Base-by-base conservation (phyloP, 2,888 invertebrate species). In the Crepidodera aurea region DNA sequence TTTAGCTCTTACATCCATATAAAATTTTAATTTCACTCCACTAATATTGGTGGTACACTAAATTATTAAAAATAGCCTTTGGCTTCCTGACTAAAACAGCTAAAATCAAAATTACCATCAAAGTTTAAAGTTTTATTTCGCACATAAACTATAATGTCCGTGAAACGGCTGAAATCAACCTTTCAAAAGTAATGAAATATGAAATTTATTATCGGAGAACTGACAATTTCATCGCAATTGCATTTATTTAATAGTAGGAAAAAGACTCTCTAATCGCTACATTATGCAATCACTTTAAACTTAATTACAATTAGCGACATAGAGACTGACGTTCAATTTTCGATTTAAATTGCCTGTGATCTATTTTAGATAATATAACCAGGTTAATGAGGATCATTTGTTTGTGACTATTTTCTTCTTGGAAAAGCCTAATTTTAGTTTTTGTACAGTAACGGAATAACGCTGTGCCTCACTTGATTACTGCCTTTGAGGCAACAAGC, bases 151-250 rank as follows among this genome's bases (percentile, higher is more conserved):
- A 42, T 18, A 42, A 42, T 6, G 42, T 13, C 42, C 42, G 16
- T 42, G 42, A 42, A 42, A 42, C 42, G 42, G 12, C 8, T 42
- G 42, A 16, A 42, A 18, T 42, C 42, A 42, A 42, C 42, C 42
- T 42, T 42, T 42, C 42, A 42, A 42, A 42, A 42, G 42, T 42
- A 42, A 42, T 42, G 2, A 42, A 42, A 42, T 42, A 42, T 13
- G 16, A n/a, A 42, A 42, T 42, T 42, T 42, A 42, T 42, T 15
- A 42, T 42, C 42, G 16, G 5, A 6, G 1, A 19, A 16, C 42
- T 42, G 42, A 42, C 42, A 42, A 42, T 42, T 42, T 42, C 42
- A 42, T 42, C 42, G 18, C 15, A 8, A 19, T 8, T 12, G 1
- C 16, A 16, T 42, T 42, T 42, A 42, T 42, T 42, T 42, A 42